Evolutionary conservation across 2,797 vertebrate genomes (phyloP), one percentile per base, ranked within the genome.

Genomic region (Sparidentex hasta): DNA sequence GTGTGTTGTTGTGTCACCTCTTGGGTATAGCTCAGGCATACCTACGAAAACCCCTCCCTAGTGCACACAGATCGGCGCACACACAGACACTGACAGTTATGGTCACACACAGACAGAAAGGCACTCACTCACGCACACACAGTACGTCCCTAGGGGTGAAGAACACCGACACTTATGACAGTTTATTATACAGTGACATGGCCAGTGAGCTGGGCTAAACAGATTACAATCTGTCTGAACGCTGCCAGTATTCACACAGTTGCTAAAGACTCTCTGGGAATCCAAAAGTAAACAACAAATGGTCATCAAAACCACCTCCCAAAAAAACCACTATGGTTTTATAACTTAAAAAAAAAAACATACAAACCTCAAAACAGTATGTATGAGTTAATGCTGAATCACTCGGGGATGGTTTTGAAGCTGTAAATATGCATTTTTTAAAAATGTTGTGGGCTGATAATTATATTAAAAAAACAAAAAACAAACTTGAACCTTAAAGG

Each of bases 171-270:
- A 88, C 86, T 80, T 83, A 88, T 87, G 88, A 87, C 91, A 90
- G 91, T 94, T 91, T 92, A 92, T 94, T 93, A 93, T 87, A 83
- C 81, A 88, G 82, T 71, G 87, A 86, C 76, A 86, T 11, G 46
- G 74, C 71, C 82, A 83, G 74, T 74, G 78, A 87, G 80, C 59
- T 17, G 48, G 75, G 87, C 87, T 91, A 91, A 93, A 93, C 81
- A 91, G 89, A 92, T 92, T 74, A 90, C 81, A 87, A 86, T 90
- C 85, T 84, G 70, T 81, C 58, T 79, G 82, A 89, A 82, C 63
- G 80, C 74, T 83, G 79, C 71, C 75, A 78, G 75, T 57, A 74
- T 87, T 86, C 80, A 76, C 65, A 81, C 46, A 76, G 50, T 64
- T 67, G 23, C 69, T 66, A 59, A 77, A 81, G 33, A 72, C 52